Conservation (phyloP, 2,797 vertebrate genomes). For the Lagorchestes hirsutus region DNA sequence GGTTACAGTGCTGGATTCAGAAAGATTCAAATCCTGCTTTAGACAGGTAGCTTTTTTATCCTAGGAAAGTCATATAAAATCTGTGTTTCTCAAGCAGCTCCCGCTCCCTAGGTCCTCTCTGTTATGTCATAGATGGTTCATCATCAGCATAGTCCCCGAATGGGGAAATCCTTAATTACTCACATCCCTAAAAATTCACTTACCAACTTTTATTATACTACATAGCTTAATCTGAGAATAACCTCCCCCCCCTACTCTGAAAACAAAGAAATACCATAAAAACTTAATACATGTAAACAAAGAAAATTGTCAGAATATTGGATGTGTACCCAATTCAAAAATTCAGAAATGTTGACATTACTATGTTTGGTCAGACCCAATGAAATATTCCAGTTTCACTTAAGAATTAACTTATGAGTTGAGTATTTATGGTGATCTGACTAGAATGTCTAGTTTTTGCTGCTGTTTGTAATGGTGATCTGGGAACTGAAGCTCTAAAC, state of each 20-base stretch:
- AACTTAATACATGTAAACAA: constrained; percentile 46
- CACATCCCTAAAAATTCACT: constrained; percentile 60
- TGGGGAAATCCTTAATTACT: constrained; percentile 19
- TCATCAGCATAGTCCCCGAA: not conserved
- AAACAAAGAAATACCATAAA: constrained; percentile 50
- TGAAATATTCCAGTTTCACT: not conserved
- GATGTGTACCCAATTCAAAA: not conserved
- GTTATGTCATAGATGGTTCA: not conserved
- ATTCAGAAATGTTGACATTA: not conserved
- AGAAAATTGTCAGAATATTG: constrained; percentile 31
- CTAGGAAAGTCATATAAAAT: not conserved
- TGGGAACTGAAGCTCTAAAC: constrained; percentile 30
- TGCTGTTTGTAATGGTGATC: constrained; percentile 1
- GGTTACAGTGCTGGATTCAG: not conserved
- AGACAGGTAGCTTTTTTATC: not conserved
- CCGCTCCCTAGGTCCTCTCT: not conserved
- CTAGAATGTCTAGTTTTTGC: not conserved
- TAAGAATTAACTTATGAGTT: constrained; percentile 15
- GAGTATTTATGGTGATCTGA: not conserved
- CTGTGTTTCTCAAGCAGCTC: not conserved
- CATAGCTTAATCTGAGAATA: constrained; percentile 65
- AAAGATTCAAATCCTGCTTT: not conserved
- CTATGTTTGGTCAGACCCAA: not conserved
- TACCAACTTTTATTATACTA: constrained; percentile 55
- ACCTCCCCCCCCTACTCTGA: constrained; percentile 39